Evolutionary conservation across 2,113 vertebrate species (phyloP).

Genomic region (Atractosteus spatula): DNA sequence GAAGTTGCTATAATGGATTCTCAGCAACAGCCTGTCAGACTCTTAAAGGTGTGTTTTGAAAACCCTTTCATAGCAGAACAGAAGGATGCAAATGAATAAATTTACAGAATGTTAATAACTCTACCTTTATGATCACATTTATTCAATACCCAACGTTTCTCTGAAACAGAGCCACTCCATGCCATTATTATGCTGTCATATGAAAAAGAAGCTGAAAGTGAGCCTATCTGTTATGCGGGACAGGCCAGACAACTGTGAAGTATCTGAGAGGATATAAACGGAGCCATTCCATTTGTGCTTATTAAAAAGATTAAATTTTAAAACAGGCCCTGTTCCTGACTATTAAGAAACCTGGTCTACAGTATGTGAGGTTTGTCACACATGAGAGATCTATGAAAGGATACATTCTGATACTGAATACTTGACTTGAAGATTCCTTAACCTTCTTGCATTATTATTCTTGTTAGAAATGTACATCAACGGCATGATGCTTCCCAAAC

Average conservation of each 20-base stretch:
- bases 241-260: background rate
- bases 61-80: background rate
- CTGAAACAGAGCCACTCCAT: too few relatives aligned
- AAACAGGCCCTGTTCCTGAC: background rate
- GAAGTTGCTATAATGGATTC: too few relatives aligned
- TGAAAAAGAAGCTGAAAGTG: too few relatives aligned
- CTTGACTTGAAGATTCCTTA: constrained; percentile 31
- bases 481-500: constrained; percentile 23
- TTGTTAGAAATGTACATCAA: constrained; percentile 28
- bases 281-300: constrained; percentile 6
- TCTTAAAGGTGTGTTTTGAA: too few relatives aligned
- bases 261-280: background rate
- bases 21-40: too few relatives aligned
- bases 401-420: constrained; percentile 26
- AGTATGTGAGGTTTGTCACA: constrained; percentile 35
- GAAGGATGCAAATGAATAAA: constrained; percentile 21
- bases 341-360: background rate
- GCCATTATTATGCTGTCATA: too few relatives aligned
- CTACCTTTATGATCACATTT: constrained; percentile 32
- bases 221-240: too few relatives aligned
- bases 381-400: constrained; percentile 33
- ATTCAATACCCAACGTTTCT: constrained; percentile 26
- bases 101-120: constrained; percentile 36
- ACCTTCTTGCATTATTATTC: constrained; percentile 10
- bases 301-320: constrained; percentile 13